Percentiles rank a stretch among this genome's conserved stretches.
Evolutionary conservation across 2,113 vertebrate genomes (phyloP).

Genomic region (Aythya baeri): DNA sequence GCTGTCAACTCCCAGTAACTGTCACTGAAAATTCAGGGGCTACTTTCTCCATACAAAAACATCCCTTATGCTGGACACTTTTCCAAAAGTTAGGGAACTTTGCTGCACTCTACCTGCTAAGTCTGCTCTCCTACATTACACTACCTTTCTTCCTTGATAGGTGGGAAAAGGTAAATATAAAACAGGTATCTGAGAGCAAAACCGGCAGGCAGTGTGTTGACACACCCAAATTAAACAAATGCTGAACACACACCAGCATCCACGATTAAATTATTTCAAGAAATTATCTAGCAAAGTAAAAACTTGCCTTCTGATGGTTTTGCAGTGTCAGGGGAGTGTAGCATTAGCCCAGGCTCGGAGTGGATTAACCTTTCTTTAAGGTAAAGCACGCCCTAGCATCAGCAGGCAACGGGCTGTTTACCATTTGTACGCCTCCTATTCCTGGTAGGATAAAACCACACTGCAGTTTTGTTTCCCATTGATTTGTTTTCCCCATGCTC

Average conservation of each 20-base stretch:
- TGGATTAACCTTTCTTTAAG: conserved; percentile 49
- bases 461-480: conserved; percentile 41
- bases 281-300: neutral
- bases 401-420: conserved; percentile 35
- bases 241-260: neutral
- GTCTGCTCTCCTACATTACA: neutral
- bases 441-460: conserved; percentile 41
- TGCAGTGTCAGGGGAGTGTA: neutral
- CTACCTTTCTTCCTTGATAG: neutral
- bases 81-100: neutral
- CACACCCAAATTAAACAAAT: neutral
- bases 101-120: neutral
- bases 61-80: neutral
- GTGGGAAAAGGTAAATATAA: neutral
- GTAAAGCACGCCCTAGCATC: neutral
- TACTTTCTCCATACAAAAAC: neutral
- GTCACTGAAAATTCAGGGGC: neutral
- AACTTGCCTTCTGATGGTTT: neutral
- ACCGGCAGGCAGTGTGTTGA: neutral
- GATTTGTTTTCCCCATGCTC: conserved; percentile 28
- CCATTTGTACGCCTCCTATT: conserved; percentile 5
- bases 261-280: neutral
- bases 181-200: neutral
- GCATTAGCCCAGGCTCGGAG: conserved; percentile 45
- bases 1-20: neutral